Base-by-base conservation (phyloP, 2,113 vertebrate genomes). In the Pteronura brasiliensis region DNA sequence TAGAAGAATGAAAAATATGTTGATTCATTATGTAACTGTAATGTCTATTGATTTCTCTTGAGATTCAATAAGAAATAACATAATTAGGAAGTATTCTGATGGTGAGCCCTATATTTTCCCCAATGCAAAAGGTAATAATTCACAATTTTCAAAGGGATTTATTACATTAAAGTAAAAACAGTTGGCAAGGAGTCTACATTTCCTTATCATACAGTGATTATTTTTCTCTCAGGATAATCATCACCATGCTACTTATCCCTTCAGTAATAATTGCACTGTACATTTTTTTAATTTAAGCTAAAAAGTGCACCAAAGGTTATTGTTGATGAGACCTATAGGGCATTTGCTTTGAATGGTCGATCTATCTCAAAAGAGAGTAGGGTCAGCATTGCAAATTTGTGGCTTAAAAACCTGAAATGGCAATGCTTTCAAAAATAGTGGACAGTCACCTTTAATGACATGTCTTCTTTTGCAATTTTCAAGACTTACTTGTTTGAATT, bases 1-100 rank as follows among this genome's bases (percentile, higher is more conserved):
- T 10, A 72, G 9, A 74, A 90, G 2, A 81, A 39, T 57, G 4
- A 55, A 90, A 88, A 67, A 6, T 17, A 63, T 18, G 3, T 84
- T 61, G 34, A 39, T 88, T 67, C 34, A 79, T 63, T 90, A 93
- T n/a, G 11, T 82, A 59, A n/a, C 9, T 83, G 1, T 55, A 42
- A 82, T 83, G 5, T 10, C 39, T 92, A 14, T 29, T 63, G 15
- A n/a, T 93, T 96, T 97, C 74, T 90, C 84, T 63, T 95, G 88
- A 94, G 85, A 84, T 20, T 92, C 27, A 90, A 52, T 93, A 49
- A 85, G 23, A 92, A 95, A 55, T 83, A 74, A 10, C 25, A 81
- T 42, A 52, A 57, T 94, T 55, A 91, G 27, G 9, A 61, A 87
- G 27, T 14, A 31, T 61, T 90, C 25, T 88, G 18, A 76, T 71